These are phyloP conservation scores for Phrynocephalus forsythii DNA, from an alignment of 2,797 vertebrate species.

Conservation along the genomic window DNA sequence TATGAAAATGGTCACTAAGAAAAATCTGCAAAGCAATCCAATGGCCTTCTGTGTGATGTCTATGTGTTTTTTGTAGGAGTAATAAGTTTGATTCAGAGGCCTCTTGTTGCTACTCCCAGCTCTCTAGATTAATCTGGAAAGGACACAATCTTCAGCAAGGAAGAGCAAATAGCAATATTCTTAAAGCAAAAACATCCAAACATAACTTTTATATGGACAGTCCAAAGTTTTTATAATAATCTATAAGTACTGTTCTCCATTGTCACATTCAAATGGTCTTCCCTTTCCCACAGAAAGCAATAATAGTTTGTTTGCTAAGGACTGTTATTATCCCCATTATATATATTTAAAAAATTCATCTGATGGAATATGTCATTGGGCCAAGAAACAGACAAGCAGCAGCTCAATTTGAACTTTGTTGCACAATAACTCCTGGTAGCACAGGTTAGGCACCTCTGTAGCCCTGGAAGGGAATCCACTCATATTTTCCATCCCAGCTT, in stretches of 20 bases:
- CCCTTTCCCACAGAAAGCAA: neutral
- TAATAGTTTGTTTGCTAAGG: accelerated
- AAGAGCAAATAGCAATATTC: neutral
- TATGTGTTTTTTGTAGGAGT: neutral
- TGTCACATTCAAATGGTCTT: too few species aligned
- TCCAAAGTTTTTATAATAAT: neutral
- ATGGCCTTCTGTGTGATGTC: neutral
- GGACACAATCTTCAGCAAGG: neutral
- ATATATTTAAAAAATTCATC: neutral
- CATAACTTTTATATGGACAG: neutral
- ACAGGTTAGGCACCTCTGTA: conserved; percentile 23
- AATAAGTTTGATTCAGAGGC: too few species aligned
- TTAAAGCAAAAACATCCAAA: neutral
- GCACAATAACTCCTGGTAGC: conserved; percentile 42
- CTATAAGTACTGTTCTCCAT: accelerated
- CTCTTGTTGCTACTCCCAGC: neutral
- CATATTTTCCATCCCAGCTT: conserved; percentile 56
- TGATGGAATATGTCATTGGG: neutral
- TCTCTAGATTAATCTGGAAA: neutral
- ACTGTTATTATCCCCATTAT: neutral
- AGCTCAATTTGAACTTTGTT: neutral
- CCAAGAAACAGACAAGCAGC: conserved; percentile 6
- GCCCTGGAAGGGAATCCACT: conserved; percentile 38
- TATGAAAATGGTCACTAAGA: neutral
- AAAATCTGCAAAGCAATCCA: neutral